Evolutionary conservation across 2,113 vertebrate species (phyloP).

Genomic region (Rhodinocichla rosea): DNA sequence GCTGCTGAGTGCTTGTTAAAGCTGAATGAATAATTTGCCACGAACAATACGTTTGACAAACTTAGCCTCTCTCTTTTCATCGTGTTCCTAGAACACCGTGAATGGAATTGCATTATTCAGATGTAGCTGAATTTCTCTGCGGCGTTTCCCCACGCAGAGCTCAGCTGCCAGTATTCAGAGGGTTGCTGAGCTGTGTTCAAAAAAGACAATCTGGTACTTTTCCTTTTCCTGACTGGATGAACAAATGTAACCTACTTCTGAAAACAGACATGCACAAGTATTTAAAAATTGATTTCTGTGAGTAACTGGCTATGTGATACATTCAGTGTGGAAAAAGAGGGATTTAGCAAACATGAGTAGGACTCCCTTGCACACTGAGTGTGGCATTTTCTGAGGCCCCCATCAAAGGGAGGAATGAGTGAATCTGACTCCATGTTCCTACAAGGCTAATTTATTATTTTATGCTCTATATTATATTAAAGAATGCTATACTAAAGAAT

Average conservation of each 20-base stretch:
- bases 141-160: accelerated
- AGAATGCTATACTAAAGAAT: too few relatives aligned
- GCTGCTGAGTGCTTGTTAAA: neutral
- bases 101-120: neutral
- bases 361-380: neutral
- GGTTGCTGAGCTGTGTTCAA: neutral
- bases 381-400: too few relatives aligned
- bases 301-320: neutral
- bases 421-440: too few relatives aligned
- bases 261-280: neutral
- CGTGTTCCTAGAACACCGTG: neutral
- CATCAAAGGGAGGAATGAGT: too few relatives aligned
- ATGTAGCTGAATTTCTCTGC: neutral
- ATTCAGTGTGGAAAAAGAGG: neutral
- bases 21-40: neutral
- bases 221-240: neutral
- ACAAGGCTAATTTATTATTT: too few relatives aligned
- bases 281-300: conserved; percentile 21
- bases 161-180: neutral
- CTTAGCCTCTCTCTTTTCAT: neutral
- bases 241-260: conserved; percentile 15
- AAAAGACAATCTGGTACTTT: neutral
- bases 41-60: neutral
- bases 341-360: neutral
- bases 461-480: too few relatives aligned